Conservation (phyloP, 2,797 vertebrate species). For the Lagorchestes hirsutus region DNA sequence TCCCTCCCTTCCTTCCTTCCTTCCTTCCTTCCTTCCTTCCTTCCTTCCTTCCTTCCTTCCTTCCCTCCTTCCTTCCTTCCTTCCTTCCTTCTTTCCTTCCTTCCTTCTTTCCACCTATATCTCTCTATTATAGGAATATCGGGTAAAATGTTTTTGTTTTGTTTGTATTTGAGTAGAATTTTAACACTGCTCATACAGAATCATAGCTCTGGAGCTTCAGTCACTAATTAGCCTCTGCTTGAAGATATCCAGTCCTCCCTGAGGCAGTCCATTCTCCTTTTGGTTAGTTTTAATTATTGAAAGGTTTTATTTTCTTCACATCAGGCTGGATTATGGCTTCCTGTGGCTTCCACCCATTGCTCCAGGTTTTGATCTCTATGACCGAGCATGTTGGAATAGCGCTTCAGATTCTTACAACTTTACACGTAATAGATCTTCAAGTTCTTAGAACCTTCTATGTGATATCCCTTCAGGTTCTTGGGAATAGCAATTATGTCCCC, state of each 20-base stretch:
- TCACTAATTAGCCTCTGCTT: not conserved
- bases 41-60: too few relatives aligned
- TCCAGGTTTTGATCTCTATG: not conserved
- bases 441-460: not conserved
- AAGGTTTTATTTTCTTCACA: not conserved
- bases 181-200: not conserved
- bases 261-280: not conserved
- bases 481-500: not conserved
- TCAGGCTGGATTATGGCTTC: not conserved
- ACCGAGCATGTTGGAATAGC: not conserved
- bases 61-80: too few relatives aligned
- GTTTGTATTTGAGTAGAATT: not conserved
- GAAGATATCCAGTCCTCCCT: not conserved
- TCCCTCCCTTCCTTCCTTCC: too few relatives aligned
- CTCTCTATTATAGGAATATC: not conserved
- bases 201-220: not conserved
- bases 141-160: not conserved
- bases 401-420: not conserved
- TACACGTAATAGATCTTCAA: not conserved
- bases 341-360: not conserved
- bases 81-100: not conserved
- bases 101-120: not conserved
- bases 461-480: not conserved
- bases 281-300: not conserved
- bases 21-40: too few relatives aligned